Conservation (phyloP, 2,113 vertebrate species). For the Neopipo cinnamomea region DNA sequence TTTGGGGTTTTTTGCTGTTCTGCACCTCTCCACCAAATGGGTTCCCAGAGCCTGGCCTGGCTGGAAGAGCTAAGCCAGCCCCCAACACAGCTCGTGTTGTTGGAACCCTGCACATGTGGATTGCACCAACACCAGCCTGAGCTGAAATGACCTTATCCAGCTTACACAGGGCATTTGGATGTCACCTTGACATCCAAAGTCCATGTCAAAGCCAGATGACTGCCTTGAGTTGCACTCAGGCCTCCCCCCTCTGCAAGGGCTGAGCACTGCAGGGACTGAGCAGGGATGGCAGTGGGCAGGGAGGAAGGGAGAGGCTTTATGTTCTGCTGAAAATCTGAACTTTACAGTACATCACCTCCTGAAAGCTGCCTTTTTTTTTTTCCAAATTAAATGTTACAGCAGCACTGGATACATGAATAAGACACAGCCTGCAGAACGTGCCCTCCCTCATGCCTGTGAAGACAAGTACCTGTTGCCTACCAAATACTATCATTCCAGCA, state of each 20-base stretch:
- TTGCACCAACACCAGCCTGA: background rate
- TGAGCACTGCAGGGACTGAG: background rate
- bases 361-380: background rate
- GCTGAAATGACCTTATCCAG: fast-evolving
- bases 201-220: background rate
- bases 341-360: background rate
- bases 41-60: background rate
- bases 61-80: background rate
- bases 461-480: background rate
- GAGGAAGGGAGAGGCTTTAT: background rate
- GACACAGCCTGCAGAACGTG: background rate
- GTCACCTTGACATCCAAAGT: background rate
- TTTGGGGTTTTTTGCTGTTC: background rate
- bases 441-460: background rate
- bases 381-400: background rate
- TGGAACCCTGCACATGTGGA: background rate
- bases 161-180: background rate
- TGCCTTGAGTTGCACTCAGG: background rate
- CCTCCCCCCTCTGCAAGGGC: background rate
- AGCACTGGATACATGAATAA: background rate
- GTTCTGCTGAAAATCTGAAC: background rate
- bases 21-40: background rate
- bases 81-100: fast-evolving
- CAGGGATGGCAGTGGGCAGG: background rate
- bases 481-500: background rate